Evolutionary conservation across 2,113 vertebrate genomes (phyloP), one percentile per base, ranked within the genome.

Genomic region (Rhadina sibilatrix): DNA sequence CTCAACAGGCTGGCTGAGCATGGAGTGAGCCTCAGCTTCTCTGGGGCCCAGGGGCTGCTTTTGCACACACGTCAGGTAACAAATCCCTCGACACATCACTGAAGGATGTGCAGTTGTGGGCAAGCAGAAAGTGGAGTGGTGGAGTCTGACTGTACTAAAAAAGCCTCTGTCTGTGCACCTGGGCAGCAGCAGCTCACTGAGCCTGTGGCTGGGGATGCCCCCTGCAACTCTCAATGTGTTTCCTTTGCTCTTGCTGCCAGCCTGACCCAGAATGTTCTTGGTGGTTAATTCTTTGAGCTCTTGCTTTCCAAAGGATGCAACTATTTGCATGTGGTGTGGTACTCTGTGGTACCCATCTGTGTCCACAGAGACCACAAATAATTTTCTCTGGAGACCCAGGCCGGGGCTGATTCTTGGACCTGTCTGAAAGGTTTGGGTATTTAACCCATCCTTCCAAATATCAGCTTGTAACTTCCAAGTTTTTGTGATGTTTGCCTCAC

Each of bases 131-230:
- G 49, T 17, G 33, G 24, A 53, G 38, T 5, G 4, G 12, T 16
- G 28, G 35, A 60, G 12, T 52, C 22, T 71, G 71, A 17, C 27
- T 23, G 14, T 9, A 1, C 33, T 4, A 11, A 40, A 21, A 31
- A 31, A 13, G 13, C 5, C 21, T 66, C 25, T 1, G 1, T 27
- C 12, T 0, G 0, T 54, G 28, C 2, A 0, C 5, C n/a, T 54
- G 71, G 61, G 38, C 37, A 74, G 61, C n/a, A 83, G 71, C 6
- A 12, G 38, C 16, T 56, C 4, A 0, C 38, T 79, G 24, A 64
- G 25, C 25, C 15, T 28, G 11, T 13, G 44, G 2, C 42, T 75
- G 46, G 20, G 22, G 30, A 17, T 52, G 33, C 31, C 20, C 25
- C 68, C 35, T 20, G 10, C 27, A 24, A 20, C 10, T 61, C 52